Percentiles rank a stretch among this genome's conserved stretches.
phyloP scores from a whole-genome alignment of 2,888 invertebrate genomes.

The Synergus gifuensis region DNA sequence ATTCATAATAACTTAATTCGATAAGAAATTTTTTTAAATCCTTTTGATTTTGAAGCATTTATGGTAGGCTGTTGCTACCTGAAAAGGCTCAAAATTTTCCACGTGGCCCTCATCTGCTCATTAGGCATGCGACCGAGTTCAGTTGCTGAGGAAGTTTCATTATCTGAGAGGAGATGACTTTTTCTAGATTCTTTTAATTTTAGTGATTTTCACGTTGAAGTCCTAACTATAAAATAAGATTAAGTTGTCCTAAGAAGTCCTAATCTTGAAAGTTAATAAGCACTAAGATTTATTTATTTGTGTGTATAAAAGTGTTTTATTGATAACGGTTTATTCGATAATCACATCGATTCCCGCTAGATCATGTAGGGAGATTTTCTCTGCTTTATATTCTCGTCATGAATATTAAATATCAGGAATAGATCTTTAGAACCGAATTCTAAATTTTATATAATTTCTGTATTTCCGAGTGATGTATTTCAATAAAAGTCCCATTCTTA shows the following conservation, averaged over 20 bases:
- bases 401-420: conserved; percentile 6
- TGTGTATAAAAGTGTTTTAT: not conserved
- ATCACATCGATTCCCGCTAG: too few relatives aligned
- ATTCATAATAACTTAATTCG: not conserved
- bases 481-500: too few relatives aligned
- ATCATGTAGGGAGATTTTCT: too few relatives aligned
- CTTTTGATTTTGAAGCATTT: not conserved
- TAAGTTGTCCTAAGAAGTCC: not conserved
- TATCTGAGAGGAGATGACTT: conserved; percentile 12
- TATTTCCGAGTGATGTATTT: too few relatives aligned
- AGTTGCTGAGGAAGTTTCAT: conserved; percentile 21
- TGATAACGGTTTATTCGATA: not conserved
- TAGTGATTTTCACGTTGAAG: not conserved
- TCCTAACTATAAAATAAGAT: not conserved
- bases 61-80: not conserved
- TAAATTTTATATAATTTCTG: not conserved
- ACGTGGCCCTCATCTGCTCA: not conserved
- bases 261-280: not conserved
- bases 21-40: not conserved
- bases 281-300: not conserved
- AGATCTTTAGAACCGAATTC: not conserved
- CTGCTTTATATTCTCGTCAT: not conserved
- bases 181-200: not conserved
- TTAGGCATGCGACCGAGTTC: not conserved
- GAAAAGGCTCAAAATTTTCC: conserved; percentile 10